A percentile compares a stretch with the other conserved stretches of the same genome.
Evolutionary conservation across 2,888 invertebrate species (phyloP).

Genomic region (Latrodectus hesperus): DNA sequence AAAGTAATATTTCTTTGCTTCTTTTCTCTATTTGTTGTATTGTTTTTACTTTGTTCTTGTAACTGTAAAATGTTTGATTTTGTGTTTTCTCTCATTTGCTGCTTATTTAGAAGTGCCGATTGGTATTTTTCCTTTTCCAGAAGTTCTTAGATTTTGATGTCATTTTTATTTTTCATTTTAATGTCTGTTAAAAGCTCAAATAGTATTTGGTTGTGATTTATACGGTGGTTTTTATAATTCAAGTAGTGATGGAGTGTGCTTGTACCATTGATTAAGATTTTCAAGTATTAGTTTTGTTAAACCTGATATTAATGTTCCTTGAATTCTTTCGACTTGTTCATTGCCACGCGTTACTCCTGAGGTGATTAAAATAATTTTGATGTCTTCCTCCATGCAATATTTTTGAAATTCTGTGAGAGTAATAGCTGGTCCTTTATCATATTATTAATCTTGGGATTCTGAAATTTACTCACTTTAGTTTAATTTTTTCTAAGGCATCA

Average conservation of each 20-base stretch:
- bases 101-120: neutral
- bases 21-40: neutral
- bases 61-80: neutral
- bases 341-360: constrained; percentile 7
- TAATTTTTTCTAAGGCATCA: constrained; percentile 6
- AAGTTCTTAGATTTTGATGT: neutral
- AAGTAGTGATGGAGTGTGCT: no score
- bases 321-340: constrained; percentile 13
- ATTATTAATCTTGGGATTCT: constrained; percentile 28
- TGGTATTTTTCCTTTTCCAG: neutral
- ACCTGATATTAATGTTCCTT: neutral
- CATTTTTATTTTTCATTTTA: neutral
- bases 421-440: constrained; percentile 30
- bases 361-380: constrained; percentile 8
- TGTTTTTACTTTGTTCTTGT: neutral
- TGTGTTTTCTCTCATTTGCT: neutral
- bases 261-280: no score
- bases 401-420: constrained; percentile 21
- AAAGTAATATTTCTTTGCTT: neutral
- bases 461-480: constrained; percentile 6
- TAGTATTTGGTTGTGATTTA: neutral
- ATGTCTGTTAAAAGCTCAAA: neutral
- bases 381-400: neutral
- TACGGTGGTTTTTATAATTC: neutral
- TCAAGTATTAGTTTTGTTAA: no score